Evolutionary conservation across 2,113 vertebrate species (phyloP).

Genomic region (Murina feae): DNA sequence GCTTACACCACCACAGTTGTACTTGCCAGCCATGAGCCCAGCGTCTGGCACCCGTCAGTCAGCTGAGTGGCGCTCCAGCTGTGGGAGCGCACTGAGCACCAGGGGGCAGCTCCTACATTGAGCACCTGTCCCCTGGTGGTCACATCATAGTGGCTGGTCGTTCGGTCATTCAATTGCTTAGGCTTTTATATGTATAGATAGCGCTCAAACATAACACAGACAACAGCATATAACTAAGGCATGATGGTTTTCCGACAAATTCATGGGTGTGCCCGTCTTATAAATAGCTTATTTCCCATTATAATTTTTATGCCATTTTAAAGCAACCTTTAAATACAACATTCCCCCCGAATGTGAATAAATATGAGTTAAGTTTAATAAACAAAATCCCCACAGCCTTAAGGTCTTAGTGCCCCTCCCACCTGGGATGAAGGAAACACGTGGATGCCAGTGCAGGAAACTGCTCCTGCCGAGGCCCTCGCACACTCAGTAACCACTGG

Average conservation of each 20-base stretch:
- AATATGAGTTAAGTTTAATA: background rate
- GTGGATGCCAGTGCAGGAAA: background rate
- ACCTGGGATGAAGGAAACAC: background rate
- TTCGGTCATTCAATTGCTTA: too few species aligned
- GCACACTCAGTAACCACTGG: background rate
- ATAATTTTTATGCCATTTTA: slow-evolving; percentile 26
- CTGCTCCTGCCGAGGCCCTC: background rate
- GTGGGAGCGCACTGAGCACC: too few species aligned
- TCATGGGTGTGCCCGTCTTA: background rate
- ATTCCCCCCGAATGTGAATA: slow-evolving; percentile 1
- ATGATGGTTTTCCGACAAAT: slow-evolving; percentile 22
- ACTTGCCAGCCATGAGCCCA: too few species aligned
- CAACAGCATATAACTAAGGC: background rate
- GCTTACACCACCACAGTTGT: too few species aligned
- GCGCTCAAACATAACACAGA: background rate
- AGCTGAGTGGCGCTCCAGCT: too few species aligned
- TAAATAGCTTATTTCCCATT: background rate
- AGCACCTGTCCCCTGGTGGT: too few species aligned
- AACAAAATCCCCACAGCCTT: background rate
- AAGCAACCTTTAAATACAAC: slow-evolving; percentile 16
- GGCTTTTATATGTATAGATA: too few species aligned
- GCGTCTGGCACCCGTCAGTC: too few species aligned
- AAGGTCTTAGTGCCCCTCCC: background rate
- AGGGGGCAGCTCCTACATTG: too few species aligned
- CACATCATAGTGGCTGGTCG: too few species aligned